These are phyloP conservation scores for Syngnathoides biaculeatus DNA, from an alignment of 2,113 vertebrate genomes.

Conservation along the genomic window DNA sequence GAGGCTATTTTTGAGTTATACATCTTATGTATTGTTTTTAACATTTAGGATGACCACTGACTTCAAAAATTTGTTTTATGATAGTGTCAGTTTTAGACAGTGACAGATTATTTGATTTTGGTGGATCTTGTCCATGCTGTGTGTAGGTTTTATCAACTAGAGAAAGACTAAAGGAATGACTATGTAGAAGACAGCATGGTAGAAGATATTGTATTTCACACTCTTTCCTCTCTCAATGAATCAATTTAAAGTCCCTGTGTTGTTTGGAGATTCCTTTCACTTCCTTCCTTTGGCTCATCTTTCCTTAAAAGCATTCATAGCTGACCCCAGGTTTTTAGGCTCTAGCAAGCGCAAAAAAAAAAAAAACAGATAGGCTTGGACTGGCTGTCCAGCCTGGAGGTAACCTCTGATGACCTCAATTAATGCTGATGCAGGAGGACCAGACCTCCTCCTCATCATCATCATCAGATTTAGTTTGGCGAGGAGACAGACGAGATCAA, in stretches of 20 bases:
- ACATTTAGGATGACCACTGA: too few species aligned
- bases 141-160: background rate
- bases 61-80: background rate
- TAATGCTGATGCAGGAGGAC: background rate
- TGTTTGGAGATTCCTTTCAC: background rate
- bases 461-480: background rate
- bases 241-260: background rate
- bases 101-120: background rate
- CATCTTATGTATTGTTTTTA: too few species aligned
- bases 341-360: background rate
- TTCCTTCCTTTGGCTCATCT: conserved; percentile 7
- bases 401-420: background rate
- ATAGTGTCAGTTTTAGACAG: background rate
- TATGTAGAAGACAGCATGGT: background rate
- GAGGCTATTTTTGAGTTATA: too few species aligned
- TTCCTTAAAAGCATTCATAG: conserved; percentile 2
- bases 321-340: background rate
- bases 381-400: background rate
- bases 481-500: background rate
- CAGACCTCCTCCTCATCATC: background rate
- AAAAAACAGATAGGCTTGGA: background rate
- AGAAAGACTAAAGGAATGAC: background rate
- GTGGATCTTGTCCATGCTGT: too few species aligned
- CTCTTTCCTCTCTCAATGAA: background rate
- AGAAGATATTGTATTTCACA: background rate